Evolutionary conservation across 2,888 invertebrate genomes (phyloP), one percentile per base, ranked within the genome.

Genomic region (Frankliniella intonsa): DNA sequence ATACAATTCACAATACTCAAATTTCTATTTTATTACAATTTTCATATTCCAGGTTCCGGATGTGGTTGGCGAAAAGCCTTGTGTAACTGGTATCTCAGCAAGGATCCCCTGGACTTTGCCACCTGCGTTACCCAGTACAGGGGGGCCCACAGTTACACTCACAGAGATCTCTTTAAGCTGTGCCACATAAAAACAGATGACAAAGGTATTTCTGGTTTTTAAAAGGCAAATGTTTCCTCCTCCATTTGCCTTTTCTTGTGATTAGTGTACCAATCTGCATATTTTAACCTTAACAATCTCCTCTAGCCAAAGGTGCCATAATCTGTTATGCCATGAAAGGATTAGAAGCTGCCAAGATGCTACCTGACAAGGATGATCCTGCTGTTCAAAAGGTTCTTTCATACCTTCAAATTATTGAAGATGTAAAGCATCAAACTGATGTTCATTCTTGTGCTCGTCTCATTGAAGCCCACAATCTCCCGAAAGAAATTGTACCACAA

Each of bases 151-250:
- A 92, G 93, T 8, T 93, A 94, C 89, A 91, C 91, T 0, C 95
- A 95, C 86, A 92, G 92, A 85, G 94, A 93, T 85, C 88, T 95
- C n/a, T 88, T 93, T 0, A 90, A 91, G 85, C 89, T 93, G 85
- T 91, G 90, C 50, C 93, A 93, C 86, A 85, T 90, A 7, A 91
- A 91, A 86, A 84, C 90, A 80, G 87, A 88, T n/a, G 87, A 88
- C 83, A 86, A 87, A 84, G 89, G 92, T 87, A 38, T 38, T 38
- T 38, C 38, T 38, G 2, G 2, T 38, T 38, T 3, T 38, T 3
- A 5, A 38, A 5, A 38, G 38, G 38, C 38, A 2, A 38, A 38
- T 38, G 2, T 2, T 38, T 38, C 38, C 38, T 2, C 38, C 38
- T 5, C 38, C 38, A 38, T 38, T 38, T 38, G 38, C 2, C 5